Evolutionary conservation across 2,888 invertebrate genomes (phyloP).

Genomic region (Polymixis lichenea): DNA sequence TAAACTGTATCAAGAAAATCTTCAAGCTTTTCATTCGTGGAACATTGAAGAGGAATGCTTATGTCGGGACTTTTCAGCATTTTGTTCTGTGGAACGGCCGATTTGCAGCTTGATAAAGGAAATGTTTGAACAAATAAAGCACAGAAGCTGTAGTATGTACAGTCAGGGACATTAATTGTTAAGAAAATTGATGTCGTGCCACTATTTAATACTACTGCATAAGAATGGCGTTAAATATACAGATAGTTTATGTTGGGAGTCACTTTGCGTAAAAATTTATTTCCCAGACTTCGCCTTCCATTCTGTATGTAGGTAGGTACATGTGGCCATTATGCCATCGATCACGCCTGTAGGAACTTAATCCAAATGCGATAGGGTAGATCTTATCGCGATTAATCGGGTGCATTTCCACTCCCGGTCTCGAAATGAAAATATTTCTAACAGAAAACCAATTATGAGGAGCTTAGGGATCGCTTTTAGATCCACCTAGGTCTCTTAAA

Average conservation of each 20-base stretch:
- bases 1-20: constrained; percentile 54
- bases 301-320: constrained; percentile 18
- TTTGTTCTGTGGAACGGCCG: constrained; percentile 23
- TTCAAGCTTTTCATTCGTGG: constrained; percentile 45
- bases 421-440: constrained; percentile 47
- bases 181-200: background rate
- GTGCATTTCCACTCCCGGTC: constrained; percentile 45
- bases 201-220: background rate
- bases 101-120: constrained; percentile 19
- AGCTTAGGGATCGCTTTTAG: constrained; percentile 29
- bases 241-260: background rate
- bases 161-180: background rate
- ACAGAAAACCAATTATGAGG: constrained; percentile 52
- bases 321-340: constrained; percentile 36
- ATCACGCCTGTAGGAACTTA: constrained; percentile 52
- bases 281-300: background rate
- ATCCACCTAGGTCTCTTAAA: constrained; percentile 7
- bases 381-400: constrained; percentile 55
- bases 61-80: constrained; percentile 15
- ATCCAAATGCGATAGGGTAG: constrained; percentile 57
- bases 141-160: constrained; percentile 7
- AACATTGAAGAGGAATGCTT: constrained; percentile 39
- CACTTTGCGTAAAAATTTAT: background rate
- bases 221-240: background rate
- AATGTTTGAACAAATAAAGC: constrained; percentile 26